These are phyloP conservation scores for Xylocopa sonorina DNA, from an alignment of 1,140 invertebrate genomes.

Conservation along the genomic window DNA sequence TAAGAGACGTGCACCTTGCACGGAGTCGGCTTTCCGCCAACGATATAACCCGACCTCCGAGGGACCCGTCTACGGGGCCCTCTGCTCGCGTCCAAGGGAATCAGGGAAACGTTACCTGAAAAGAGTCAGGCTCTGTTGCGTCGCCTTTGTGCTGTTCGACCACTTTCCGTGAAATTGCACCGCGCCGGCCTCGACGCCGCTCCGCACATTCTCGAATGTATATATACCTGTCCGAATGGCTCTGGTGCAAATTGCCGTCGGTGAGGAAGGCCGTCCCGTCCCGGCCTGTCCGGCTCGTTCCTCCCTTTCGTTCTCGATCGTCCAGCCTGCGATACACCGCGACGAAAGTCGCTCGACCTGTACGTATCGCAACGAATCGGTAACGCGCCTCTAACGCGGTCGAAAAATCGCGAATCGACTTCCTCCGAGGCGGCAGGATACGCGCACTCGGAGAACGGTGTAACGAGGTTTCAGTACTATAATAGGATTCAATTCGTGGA, in stretches of 20 bases:
- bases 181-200: not conserved
- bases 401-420: no score
- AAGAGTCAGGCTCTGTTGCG: slow-evolving; percentile 40
- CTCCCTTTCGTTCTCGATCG: slow-evolving; percentile 52
- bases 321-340: slow-evolving; percentile 35
- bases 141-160: slow-evolving; percentile 18
- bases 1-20: slow-evolving; percentile 20
- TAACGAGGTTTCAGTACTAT: no score
- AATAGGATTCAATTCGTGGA: no score
- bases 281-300: not conserved
- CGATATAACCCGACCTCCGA: slow-evolving; percentile 38
- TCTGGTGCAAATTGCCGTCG: slow-evolving; percentile 29
- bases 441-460: no score
- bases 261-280: slow-evolving; percentile 15
- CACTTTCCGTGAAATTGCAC: slow-evolving; percentile 57
- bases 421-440: no score
- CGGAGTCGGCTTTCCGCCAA: slow-evolving; percentile 44
- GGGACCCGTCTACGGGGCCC: not conserved
- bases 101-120: slow-evolving; percentile 43
- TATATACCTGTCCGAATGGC: slow-evolving; percentile 25
- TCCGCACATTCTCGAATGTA: not conserved
- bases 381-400: no score
- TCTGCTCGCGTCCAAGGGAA: not conserved
- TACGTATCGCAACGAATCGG: no score
- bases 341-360: not conserved